These are phyloP conservation scores for Meta bourneti DNA, from an alignment of 2,888 invertebrate species.

Conservation along the genomic window DNA sequence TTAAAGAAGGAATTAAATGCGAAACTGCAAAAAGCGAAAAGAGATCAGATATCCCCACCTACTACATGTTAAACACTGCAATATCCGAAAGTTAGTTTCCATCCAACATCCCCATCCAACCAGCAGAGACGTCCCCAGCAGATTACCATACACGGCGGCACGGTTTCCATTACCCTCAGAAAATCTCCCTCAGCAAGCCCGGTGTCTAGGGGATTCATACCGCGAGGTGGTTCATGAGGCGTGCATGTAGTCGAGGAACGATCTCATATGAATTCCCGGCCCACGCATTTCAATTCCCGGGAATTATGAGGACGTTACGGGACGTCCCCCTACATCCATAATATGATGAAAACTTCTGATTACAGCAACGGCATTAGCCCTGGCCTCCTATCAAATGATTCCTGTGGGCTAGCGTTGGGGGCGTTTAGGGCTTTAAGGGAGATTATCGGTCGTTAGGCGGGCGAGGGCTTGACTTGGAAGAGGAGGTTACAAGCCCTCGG, in stretches of 20 bases:
- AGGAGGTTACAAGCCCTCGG: constrained; percentile 31
- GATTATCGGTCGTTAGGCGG: constrained; percentile 20
- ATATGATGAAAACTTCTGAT: constrained; percentile 35
- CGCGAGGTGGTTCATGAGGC: background rate
- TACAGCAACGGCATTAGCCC: constrained; percentile 14
- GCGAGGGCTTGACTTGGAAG: constrained; percentile 7
- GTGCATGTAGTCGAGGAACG: background rate
- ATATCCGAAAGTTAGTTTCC: too few species aligned
- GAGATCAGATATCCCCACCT: too few species aligned
- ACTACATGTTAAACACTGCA: too few species aligned
- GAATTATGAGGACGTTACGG: constrained; percentile 16
- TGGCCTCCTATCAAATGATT: constrained; percentile 10
- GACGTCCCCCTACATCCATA: background rate
- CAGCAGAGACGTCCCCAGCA: too few species aligned
- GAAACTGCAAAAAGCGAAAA: too few species aligned
- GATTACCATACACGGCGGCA: background rate
- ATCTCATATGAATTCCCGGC: constrained; percentile 19
- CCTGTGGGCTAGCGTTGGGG: background rate
- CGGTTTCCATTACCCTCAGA: too few species aligned
- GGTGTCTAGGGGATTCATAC: background rate
- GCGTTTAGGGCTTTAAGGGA: constrained; percentile 2
- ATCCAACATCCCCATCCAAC: too few species aligned
- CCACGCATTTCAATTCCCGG: constrained; percentile 13
- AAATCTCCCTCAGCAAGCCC: too few species aligned
- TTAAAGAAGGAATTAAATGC: too few species aligned